These are phyloP conservation scores for Hippopotamus amphibius DNA, from an alignment of 2,113 vertebrate species.

Conservation along the genomic window DNA sequence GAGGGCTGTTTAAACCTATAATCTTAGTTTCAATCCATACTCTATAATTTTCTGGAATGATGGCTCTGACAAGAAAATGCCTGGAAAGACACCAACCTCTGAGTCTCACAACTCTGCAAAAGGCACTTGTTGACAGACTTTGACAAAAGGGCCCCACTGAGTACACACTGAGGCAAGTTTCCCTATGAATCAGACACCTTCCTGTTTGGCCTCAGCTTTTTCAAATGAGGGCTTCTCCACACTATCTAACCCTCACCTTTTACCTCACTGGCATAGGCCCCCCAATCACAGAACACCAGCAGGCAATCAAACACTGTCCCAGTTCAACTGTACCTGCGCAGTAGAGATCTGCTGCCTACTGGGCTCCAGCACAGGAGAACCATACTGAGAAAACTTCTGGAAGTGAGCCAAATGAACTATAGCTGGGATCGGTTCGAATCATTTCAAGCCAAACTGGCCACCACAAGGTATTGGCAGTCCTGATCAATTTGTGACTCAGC, in stretches of 20 bases:
- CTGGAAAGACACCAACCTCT: conserved; percentile 66
- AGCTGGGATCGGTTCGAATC: not conserved
- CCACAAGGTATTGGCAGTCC: not conserved
- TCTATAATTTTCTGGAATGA: conserved; percentile 75
- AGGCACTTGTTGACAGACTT: conserved; percentile 60
- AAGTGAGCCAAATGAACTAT: conserved; percentile 14
- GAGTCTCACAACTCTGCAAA: conserved; percentile 58
- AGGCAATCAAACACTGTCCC: not conserved
- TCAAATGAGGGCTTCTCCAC: not conserved
- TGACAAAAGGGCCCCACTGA: conserved; percentile 51
- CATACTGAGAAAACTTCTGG: not conserved
- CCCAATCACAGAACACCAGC: not conserved
- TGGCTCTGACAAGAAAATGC: conserved; percentile 68
- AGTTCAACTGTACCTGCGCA: not conserved
- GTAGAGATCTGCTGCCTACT: not conserved
- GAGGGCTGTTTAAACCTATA: conserved; percentile 75
- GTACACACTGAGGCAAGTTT: conserved; percentile 27
- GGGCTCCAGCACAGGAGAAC: not conserved
- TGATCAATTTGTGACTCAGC: not conserved
- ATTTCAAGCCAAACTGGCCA: conserved; percentile 10
- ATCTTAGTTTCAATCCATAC: conserved; percentile 73
- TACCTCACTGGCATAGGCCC: not conserved
- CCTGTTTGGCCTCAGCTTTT: not conserved
- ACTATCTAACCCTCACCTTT: conserved; percentile 40
- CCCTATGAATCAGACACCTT: not conserved